phyloP scores from a whole-genome alignment of 2,113 vertebrate genomes.

The Neofelis nebulosa region DNA sequence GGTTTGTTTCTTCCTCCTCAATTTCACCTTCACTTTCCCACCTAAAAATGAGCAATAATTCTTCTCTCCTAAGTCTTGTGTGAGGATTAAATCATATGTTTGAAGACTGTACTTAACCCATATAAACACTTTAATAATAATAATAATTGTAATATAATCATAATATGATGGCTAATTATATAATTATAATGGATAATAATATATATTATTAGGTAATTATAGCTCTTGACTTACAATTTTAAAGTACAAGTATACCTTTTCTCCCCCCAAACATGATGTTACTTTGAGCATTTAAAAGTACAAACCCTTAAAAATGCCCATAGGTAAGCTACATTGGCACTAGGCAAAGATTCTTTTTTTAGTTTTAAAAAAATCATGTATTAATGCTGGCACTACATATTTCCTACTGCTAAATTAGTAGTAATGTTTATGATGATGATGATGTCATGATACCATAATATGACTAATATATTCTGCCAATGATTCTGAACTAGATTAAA shows the following conservation, averaged over 20 bases:
- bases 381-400: neutral
- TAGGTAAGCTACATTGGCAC: neutral
- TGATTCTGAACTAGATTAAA: conserved; percentile 40
- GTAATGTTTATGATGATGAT: neutral
- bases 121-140: neutral
- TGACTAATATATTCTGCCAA: neutral
- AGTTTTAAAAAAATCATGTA: neutral
- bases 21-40: neutral
- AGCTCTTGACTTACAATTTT: neutral
- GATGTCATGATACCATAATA: neutral
- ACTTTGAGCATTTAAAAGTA: neutral
- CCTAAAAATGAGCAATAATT: neutral
- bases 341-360: neutral
- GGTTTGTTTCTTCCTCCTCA: neutral
- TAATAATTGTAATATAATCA: neutral
- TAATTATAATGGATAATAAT: neutral
- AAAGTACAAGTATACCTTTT: neutral
- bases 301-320: neutral
- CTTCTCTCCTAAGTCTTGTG: neutral
- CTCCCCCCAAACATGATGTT: neutral
- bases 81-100: neutral
- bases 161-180: neutral
- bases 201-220: neutral
- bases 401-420: neutral
- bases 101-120: neutral